These are phyloP conservation scores for Atta colombica DNA, from an alignment of 1,140 invertebrate genomes.

Conservation along the genomic window DNA sequence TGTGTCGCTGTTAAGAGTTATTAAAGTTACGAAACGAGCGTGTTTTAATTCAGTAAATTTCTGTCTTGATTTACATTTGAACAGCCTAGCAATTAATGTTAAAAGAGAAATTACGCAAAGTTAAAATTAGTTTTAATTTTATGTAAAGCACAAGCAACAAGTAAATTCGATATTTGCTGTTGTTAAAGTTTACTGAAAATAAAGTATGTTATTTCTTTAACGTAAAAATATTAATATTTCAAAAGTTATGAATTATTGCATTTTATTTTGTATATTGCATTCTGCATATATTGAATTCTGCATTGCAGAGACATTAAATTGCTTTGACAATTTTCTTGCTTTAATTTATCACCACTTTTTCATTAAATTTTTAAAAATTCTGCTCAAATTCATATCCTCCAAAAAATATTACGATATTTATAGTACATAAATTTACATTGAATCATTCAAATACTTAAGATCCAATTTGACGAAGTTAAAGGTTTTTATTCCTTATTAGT, in stretches of 20 bases:
- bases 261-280: not conserved
- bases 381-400: not conserved
- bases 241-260: not conserved
- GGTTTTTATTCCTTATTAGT: too few species aligned
- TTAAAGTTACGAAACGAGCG: not conserved
- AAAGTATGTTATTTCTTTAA: not conserved
- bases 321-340: not conserved
- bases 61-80: not conserved
- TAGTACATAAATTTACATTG: too few species aligned
- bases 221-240: too few species aligned
- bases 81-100: not conserved
- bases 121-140: not conserved
- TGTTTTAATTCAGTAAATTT: not conserved
- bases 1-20: not conserved
- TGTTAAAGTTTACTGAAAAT: not conserved
- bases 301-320: not conserved
- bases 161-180: not conserved
- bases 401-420: not conserved
- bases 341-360: not conserved
- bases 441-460: too few species aligned
- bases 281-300: not conserved
- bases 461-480: too few species aligned
- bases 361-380: not conserved
- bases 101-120: not conserved
- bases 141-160: not conserved